Conservation (phyloP, 2,113 vertebrate genomes). For the Gulo gulo region DNA sequence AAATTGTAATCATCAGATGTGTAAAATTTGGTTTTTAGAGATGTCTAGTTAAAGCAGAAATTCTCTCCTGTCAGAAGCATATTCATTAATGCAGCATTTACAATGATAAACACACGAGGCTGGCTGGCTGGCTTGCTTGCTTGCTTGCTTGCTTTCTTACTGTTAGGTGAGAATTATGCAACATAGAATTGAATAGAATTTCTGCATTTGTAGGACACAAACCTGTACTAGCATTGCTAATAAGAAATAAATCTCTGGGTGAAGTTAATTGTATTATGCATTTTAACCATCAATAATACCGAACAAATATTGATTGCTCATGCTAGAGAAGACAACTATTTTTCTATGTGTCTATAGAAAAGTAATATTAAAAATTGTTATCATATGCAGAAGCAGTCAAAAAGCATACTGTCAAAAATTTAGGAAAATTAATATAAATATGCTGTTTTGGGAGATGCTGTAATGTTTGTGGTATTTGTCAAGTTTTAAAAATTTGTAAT, state of each 20-base stretch:
- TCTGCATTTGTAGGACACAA: neutral
- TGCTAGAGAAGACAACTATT: neutral
- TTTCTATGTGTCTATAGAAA: neutral
- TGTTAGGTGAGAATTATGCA: neutral
- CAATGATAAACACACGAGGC: neutral
- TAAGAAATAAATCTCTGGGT: neutral
- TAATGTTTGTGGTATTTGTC: neutral
- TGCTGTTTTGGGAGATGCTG: neutral
- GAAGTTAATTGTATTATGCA: neutral
- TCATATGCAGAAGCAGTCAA: neutral
- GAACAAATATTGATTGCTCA: neutral
- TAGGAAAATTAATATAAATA: conserved; percentile 17
- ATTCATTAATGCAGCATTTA: neutral
- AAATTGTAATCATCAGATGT: neutral
- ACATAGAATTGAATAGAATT: neutral
- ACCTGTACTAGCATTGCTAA: neutral
- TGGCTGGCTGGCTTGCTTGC: neutral
- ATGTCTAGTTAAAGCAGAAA: neutral
- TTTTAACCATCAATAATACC: neutral
- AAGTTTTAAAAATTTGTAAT: neutral
- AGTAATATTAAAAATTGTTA: neutral
- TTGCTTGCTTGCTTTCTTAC: neutral
- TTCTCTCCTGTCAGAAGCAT: neutral
- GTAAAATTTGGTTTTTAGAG: neutral
- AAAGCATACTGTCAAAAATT: neutral